Evolutionary conservation across 2,113 vertebrate species (phyloP).

Genomic region (Cyprinodon variegatus): DNA sequence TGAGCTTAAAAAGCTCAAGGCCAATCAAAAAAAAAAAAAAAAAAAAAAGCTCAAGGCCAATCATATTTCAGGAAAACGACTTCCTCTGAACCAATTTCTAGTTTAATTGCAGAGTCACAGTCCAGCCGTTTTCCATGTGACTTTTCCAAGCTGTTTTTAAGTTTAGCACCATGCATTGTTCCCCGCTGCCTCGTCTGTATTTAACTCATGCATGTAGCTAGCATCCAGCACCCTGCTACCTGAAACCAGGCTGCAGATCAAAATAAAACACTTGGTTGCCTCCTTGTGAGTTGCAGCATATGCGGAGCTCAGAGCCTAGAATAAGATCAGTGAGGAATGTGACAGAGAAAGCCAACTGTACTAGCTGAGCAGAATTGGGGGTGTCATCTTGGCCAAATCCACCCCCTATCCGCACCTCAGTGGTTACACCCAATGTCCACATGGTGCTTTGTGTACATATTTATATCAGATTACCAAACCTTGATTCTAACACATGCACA

Average conservation of each 20-base stretch:
- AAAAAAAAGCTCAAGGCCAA: not conserved
- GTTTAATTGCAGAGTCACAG: not conserved
- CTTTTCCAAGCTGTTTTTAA: not conserved
- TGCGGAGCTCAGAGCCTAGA: slow-evolving; percentile 46
- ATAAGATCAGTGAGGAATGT: slow-evolving; percentile 60
- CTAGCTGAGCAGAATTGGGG: not conserved
- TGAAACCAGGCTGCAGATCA: slow-evolving; percentile 11
- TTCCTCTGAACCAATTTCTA: not conserved
- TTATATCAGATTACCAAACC: slow-evolving; percentile 32
- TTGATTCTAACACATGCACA: slow-evolving; percentile 8
- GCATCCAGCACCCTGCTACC: not conserved
- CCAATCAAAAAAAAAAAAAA: not conserved
- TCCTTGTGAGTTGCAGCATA: slow-evolving; percentile 38
- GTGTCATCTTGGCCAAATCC: slow-evolving; percentile 32
- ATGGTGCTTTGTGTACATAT: slow-evolving; percentile 29
- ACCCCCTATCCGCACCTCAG: slow-evolving; percentile 16
- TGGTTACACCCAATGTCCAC: slow-evolving; percentile 15
- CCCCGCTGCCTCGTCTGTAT: not conserved
- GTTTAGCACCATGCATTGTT: not conserved
- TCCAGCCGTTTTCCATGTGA: not conserved
- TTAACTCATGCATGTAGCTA: not conserved
- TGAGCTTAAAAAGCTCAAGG: not conserved
- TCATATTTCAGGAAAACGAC: not conserved
- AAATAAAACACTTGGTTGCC: not conserved
- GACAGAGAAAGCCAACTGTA: slow-evolving; percentile 40